Conservation (phyloP, 2,797 vertebrate genomes). For the Brotogeris chrysoptera region DNA sequence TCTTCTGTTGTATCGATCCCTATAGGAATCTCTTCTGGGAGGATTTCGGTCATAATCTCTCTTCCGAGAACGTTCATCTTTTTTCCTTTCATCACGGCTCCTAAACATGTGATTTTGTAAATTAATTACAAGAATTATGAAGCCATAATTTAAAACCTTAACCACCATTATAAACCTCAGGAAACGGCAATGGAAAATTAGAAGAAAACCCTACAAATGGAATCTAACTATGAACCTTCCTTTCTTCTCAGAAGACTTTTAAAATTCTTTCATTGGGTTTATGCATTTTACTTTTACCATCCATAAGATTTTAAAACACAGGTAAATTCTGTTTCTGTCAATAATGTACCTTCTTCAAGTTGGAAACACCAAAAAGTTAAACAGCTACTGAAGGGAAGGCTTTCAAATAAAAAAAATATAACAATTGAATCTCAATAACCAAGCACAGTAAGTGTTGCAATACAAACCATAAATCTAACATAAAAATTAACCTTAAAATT, state of each 20-base stretch:
- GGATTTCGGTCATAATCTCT: conserved; percentile 93
- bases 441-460: not conserved
- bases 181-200: not conserved
- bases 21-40: conserved; percentile 91
- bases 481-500: not conserved
- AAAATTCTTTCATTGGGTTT: not conserved
- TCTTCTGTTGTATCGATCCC: conserved; percentile 93
- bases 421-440: not conserved
- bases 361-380: not conserved
- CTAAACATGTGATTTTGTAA: conserved; percentile 69
- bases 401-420: not conserved
- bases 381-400: not conserved
- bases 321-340: not conserved
- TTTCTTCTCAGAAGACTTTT: not conserved
- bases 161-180: not conserved
- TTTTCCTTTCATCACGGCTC: conserved; percentile 93
- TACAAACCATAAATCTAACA: not conserved
- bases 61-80: conserved; percentile 94
- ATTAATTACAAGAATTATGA: not conserved
- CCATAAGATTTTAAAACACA: not conserved
- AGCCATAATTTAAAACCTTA: not conserved
- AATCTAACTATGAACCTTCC: not conserved
- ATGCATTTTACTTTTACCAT: not conserved
- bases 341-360: rapidly evolving
- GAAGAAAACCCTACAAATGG: not conserved